Evolutionary conservation across 2,113 vertebrate genomes (phyloP).

Genomic region (Mormyrus lacerda): DNA sequence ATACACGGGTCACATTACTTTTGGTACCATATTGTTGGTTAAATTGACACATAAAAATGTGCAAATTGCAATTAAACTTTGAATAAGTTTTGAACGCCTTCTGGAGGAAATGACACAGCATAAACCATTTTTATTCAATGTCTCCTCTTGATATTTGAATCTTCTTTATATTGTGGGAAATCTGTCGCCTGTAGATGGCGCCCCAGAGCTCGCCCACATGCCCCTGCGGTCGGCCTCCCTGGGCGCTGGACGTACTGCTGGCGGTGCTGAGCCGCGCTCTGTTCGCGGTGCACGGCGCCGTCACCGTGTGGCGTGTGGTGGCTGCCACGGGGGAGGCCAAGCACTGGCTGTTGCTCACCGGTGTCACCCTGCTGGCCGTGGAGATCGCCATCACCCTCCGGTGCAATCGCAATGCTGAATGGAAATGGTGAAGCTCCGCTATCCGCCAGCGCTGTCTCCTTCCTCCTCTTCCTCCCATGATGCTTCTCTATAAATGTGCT

Average conservation of each 20-base stretch:
- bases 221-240: background rate
- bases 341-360: constrained; percentile 61
- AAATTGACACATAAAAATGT: background rate
- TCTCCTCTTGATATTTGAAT: background rate
- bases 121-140: background rate
- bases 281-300: constrained; percentile 54
- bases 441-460: background rate
- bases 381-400: constrained; percentile 60
- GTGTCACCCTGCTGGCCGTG: constrained; percentile 54
- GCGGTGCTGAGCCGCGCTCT: constrained; percentile 60
- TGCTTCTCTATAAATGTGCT: background rate
- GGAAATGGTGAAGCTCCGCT: constrained; percentile 58
- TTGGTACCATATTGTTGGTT: background rate
- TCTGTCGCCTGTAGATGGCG: background rate
- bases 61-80: background rate
- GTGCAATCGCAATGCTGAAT: constrained; percentile 57
- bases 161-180: background rate
- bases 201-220: background rate
- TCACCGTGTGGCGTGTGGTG: constrained; percentile 62
- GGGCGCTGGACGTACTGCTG: constrained; percentile 47
- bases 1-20: background rate
- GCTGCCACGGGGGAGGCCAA: constrained; percentile 42
- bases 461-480: background rate
- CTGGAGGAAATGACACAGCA: background rate
- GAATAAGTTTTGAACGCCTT: background rate